Percentiles rank a stretch among this genome's conserved stretches.
Evolutionary conservation across 1,140 invertebrate genomes (phyloP).

Genomic region (Drosophila subpulchrella): DNA sequence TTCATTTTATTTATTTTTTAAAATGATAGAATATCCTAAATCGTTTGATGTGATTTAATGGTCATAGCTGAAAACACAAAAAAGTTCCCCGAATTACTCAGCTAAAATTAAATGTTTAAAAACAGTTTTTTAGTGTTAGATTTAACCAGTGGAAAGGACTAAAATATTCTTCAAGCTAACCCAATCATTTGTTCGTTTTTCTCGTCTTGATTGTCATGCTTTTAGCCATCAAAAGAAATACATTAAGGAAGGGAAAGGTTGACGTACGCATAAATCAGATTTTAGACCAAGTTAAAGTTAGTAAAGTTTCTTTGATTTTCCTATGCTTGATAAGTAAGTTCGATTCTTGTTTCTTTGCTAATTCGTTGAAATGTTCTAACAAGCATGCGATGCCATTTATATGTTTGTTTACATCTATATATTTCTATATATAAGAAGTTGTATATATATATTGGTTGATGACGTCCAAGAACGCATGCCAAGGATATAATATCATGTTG

Average conservation of each 20-base stretch:
- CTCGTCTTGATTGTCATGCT: conserved; percentile 76
- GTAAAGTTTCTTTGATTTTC: conserved; percentile 13
- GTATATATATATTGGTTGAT: conserved; percentile 45
- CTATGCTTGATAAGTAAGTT: conserved; percentile 60
- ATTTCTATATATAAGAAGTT: conserved; percentile 31
- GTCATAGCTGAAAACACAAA: conserved; percentile 61
- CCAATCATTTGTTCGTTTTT: conserved; percentile 51
- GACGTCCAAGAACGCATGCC: conserved; percentile 30
- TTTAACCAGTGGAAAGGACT: conserved; percentile 45
- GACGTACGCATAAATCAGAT: conserved; percentile 17
- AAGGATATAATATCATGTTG: conserved; percentile 11
- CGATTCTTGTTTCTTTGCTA: conserved; percentile 68
- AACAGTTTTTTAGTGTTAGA: conserved; percentile 18
- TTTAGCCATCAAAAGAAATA: conserved; percentile 60
- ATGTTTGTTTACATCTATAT: conserved; percentile 38
- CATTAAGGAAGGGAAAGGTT: conserved; percentile 7
- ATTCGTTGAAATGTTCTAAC: conserved; percentile 76
- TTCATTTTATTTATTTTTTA: conserved; percentile 10
- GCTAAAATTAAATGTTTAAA: conserved; percentile 13
- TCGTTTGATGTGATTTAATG: conserved; percentile 30
- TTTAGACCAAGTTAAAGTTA: conserved; percentile 31
- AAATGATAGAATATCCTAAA: conserved; percentile 62
- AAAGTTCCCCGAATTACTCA: background rate
- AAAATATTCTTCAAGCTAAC: conserved; percentile 16
- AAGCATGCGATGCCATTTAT: conserved; percentile 66